phyloP scores from a whole-genome alignment of 2,888 invertebrate species.

The Drosophila vallismaia region DNA sequence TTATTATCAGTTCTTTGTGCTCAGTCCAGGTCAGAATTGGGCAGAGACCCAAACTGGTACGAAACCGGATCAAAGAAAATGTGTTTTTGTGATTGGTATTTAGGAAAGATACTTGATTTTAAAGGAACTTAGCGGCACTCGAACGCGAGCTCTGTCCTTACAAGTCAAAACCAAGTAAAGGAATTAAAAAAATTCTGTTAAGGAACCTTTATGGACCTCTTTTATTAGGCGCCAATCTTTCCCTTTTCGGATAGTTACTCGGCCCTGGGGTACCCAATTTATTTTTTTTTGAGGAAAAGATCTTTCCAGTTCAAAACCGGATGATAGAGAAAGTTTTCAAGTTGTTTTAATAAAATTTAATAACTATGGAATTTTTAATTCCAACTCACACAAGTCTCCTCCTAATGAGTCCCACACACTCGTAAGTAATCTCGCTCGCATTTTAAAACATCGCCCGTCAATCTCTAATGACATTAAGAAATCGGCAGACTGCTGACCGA shows the following conservation, averaged over 20 bases:
- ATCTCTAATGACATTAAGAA: conserved; percentile 19
- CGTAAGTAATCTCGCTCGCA: background rate
- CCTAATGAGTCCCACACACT: background rate
- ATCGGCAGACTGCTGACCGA: conserved; percentile 42
- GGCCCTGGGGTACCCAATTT: too few relatives aligned
- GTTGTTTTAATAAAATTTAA: too few relatives aligned
- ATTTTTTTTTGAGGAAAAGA: background rate
- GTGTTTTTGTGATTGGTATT: background rate
- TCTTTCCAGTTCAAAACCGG: background rate
- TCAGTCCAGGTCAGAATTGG: conserved; percentile 16
- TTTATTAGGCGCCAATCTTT: too few relatives aligned
- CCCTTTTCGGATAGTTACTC: too few relatives aligned
- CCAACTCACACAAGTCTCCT: background rate
- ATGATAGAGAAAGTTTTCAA: background rate
- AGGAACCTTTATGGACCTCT: too few relatives aligned
- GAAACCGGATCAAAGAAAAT: conserved; percentile 9
- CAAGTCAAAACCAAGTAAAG: too few relatives aligned
- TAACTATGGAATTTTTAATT: background rate
- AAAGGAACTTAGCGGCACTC: too few relatives aligned
- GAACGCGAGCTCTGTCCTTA: too few relatives aligned
- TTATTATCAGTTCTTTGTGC: conserved; percentile 39
- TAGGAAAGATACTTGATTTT: too few relatives aligned
- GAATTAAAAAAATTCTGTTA: too few relatives aligned
- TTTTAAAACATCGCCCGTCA: background rate
- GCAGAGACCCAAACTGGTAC: conserved; percentile 18